These are phyloP conservation scores for Slavum lentiscoides DNA, from an alignment of 2,888 invertebrate genomes.

Conservation along the genomic window DNA sequence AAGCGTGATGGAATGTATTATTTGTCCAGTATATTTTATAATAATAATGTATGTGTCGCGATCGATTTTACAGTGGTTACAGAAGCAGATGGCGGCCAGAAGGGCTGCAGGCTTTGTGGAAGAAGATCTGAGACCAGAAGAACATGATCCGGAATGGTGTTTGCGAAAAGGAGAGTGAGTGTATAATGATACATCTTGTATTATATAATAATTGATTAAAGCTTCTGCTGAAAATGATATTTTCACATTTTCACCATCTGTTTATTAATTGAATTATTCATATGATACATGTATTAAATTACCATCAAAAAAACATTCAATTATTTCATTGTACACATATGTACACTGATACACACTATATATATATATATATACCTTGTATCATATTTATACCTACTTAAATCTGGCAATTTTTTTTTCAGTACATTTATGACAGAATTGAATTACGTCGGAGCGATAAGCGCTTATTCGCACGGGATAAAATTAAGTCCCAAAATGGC, in stretches of 20 bases:
- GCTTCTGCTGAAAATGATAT: no score
- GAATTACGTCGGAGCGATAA: slow-evolving; percentile 79
- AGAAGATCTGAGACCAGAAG: slow-evolving; percentile 75
- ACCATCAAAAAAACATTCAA: no score
- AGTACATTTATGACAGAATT: slow-evolving; percentile 73
- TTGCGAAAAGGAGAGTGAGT: slow-evolving; percentile 77
- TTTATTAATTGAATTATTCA: no score
- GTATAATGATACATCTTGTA: background rate
- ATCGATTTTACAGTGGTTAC: slow-evolving; percentile 66
- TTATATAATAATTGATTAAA: no score
- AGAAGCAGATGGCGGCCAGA: slow-evolving; percentile 75
- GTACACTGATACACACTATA: no score
- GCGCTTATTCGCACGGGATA: slow-evolving; percentile 80
- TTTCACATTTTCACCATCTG: no score
- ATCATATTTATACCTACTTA: no score
- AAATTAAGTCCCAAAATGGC: slow-evolving; percentile 73
- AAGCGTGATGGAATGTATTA: no score
- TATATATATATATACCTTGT: no score
- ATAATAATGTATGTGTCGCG: background rate
- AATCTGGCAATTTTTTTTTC: slow-evolving; percentile 33
- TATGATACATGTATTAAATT: no score
- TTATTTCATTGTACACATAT: no score
- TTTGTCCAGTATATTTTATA: background rate
- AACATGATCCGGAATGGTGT: slow-evolving; percentile 80
- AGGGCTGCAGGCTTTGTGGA: slow-evolving; percentile 71